Conservation (phyloP, 1,140 invertebrate genomes). For the Choristoneura fumiferana region DNA sequence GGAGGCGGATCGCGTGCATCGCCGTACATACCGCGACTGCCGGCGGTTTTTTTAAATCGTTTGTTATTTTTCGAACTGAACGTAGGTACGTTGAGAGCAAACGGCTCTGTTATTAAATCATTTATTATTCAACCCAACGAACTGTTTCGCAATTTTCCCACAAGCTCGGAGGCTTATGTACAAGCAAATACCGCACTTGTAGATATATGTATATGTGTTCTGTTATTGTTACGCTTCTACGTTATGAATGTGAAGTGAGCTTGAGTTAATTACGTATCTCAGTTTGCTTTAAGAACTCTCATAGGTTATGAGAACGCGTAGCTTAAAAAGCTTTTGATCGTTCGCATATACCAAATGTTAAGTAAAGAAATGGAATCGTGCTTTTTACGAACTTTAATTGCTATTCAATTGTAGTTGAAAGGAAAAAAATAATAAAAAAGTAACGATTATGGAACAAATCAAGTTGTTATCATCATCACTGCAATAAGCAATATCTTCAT, state of each 20-base stretch:
- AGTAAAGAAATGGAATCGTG: too few species aligned
- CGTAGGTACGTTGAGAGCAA: constrained; percentile 62
- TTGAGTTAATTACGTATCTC: constrained; percentile 6
- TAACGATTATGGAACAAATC: too few species aligned
- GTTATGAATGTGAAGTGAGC: constrained; percentile 7
- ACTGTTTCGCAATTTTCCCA: constrained; percentile 74
- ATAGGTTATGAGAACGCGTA: too few species aligned
- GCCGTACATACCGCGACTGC: constrained; percentile 42
- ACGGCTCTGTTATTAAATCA: constrained; percentile 75
- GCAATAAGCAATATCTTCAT: neutral
- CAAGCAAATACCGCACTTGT: constrained; percentile 20
- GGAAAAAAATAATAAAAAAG: too few species aligned
- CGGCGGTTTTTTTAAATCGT: constrained; percentile 65
- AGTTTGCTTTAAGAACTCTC: too few species aligned
- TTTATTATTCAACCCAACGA: constrained; percentile 75
- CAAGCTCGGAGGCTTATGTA: constrained; percentile 36
- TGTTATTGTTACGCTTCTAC: constrained; percentile 11
- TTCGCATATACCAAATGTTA: too few species aligned
- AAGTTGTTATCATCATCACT: too few species aligned
- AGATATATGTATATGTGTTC: neutral
- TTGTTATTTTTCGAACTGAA: constrained; percentile 71
- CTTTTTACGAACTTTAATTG: too few species aligned
- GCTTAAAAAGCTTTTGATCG: too few species aligned
- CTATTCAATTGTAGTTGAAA: too few species aligned
- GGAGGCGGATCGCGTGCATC: constrained; percentile 36